Conservation (phyloP, 2,113 vertebrate species). For the Bothrops jararaca region DNA sequence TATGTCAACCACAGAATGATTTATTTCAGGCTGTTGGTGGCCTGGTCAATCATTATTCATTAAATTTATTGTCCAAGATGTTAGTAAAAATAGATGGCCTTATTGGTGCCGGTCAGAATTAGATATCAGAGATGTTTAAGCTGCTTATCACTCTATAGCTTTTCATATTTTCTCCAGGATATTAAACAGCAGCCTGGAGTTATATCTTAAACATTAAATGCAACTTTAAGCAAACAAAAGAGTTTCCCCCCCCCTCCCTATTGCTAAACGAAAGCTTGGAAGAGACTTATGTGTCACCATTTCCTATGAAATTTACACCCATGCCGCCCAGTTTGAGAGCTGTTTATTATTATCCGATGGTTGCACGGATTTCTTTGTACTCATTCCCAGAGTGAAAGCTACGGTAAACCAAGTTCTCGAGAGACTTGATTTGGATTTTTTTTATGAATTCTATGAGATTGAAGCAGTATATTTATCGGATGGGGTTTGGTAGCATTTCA, state of each 20-base stretch:
- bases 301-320: neutral
- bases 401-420: neutral
- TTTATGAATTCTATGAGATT: neutral
- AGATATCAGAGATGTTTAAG: neutral
- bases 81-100: neutral
- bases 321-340: neutral
- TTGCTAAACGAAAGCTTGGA: neutral
- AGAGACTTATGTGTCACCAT: neutral
- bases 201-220: slow-evolving; percentile 2
- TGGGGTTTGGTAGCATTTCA: neutral
- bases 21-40: slow-evolving; percentile 53
- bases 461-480: neutral
- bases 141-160: neutral
- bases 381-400: neutral
- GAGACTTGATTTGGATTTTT: neutral
- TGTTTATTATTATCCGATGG: neutral
- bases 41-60: slow-evolving; percentile 30
- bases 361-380: neutral
- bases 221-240: slow-evolving; percentile 7
- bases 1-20: slow-evolving; percentile 65
- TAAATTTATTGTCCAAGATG: slow-evolving; percentile 42
- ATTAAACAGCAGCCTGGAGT: neutral
- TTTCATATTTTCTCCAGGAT: slow-evolving; percentile 18
- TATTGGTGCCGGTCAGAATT: neutral
- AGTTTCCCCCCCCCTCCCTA: neutral